Evolutionary conservation across 1,140 invertebrate genomes (phyloP), one percentile per base, ranked within the genome.

Genomic region (Panulirus ornatus): DNA sequence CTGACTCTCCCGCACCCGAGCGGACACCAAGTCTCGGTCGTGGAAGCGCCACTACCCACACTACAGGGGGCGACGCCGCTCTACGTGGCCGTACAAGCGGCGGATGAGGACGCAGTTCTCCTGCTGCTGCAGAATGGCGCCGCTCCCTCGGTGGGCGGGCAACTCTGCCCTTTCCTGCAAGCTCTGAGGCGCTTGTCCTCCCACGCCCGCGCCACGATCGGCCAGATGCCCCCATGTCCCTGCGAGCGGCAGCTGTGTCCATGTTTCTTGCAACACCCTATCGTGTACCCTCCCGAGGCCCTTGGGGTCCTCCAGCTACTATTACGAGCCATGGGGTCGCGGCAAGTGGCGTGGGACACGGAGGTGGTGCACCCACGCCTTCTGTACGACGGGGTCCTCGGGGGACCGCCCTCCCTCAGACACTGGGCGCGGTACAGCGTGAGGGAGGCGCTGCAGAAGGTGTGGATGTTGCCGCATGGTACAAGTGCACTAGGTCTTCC

Each of bases 341-440:
- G 78, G 3, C 34, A 36, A 8, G n/a, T 89, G 22, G 42, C 27
- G 1, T 11, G 30, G 2, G 79, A 89, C 70, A 16, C 58, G 30
- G 76, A 81, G 0, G 47, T 89, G 0, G 1, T 84, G 11, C 87
- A 89, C 36, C 87, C 79, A 16, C 78, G 87, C n/a, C 22, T 89
- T 8, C 16, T 89, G 44, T 34, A n/a, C 3, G 87, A 83, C 30
- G 70, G 81, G 3, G 0, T 89, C 44, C 44, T 89, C 8, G 51
- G 73, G 19, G 78, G 78, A 2, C 79, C 87, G 27, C 87, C 87
- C 8, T 38, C 51, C 47, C 87, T 89, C 30, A 40, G 30, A 19
- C 87, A 89, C 79, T 89, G 87, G 87, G 87, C 87, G 1, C 51
- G 87, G 19, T 84, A 75, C 70, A 89, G 87, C 34, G 36, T 89